Evolutionary conservation across 2,113 vertebrate species (phyloP), one percentile per base, ranked within the genome.

Genomic region (Eclectus roratus): DNA sequence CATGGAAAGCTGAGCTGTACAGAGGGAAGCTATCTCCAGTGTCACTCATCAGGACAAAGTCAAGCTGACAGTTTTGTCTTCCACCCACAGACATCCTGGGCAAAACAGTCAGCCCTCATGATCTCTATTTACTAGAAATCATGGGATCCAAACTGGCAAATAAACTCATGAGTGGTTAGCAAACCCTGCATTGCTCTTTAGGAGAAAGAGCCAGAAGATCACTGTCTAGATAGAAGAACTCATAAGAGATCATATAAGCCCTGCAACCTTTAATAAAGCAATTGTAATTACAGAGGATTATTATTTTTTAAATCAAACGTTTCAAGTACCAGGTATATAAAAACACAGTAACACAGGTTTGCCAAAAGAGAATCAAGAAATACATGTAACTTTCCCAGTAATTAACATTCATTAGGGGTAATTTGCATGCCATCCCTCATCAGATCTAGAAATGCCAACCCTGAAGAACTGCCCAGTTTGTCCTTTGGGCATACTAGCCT

Each of bases 241-340:
- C 83, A 86, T 91, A 37, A 96, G 86, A 81, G 84, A 92, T 85
- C 73, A 91, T 41, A 81, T 23, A 93, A 96, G 80, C 94, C 86
- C 93, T 79, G 70, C 89, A 97, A 94, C 84, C 78, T 89, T 97
- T 92, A 95, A 94, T 94, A 89, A 92, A 87, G 73, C 78, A 80
- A 89, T 85, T 81, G 49, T 91, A 95, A 96, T 96, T 96, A 95
- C 65, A 95, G 72, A 61, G 41, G 86, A 86, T 85, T 87, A 63
- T 86, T 93, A 63, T 83, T 88, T 93, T 96, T 92, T 16, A 74
- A 93, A 94, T 81, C 89, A 96, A 95, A 65, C 0, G 0, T 81
- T 87, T 93, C 86, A 96, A 91, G 89, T 81, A 93, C 14, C 39
- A 84, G 56, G 44, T 81, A 93, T 68, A 65, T 60, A 93, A 91